phyloP scores from a whole-genome alignment of 2,888 invertebrate species.

The Cheilosia pagana region DNA sequence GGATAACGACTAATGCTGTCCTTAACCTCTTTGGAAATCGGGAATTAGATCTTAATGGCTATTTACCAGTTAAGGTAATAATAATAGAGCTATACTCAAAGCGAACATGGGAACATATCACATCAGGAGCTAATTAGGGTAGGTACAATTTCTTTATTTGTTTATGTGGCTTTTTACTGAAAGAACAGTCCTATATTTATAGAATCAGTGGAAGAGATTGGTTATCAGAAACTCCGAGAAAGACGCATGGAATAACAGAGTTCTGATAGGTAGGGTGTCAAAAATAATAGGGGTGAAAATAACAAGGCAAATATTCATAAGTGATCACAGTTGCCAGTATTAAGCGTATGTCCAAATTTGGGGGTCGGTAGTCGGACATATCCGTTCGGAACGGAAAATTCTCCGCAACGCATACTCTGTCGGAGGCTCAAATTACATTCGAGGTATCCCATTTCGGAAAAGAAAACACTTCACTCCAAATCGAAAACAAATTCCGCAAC shows the following conservation, averaged over 20 bases:
- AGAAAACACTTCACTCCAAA: too few species aligned
- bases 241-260: background rate
- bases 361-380: too few species aligned
- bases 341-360: too few species aligned
- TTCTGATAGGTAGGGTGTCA: too few species aligned
- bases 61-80: constrained; percentile 25
- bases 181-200: background rate
- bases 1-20: constrained; percentile 15
- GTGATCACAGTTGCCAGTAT: background rate
- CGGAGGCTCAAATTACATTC: too few species aligned
- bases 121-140: background rate
- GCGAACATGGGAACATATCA: background rate
- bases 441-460: too few species aligned
- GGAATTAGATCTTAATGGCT: constrained; percentile 61
- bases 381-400: too few species aligned
- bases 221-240: too few species aligned
- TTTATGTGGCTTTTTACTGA: background rate
- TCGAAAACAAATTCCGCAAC: too few species aligned
- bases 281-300: background rate
- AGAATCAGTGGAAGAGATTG: too few species aligned
- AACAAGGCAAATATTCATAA: background rate
- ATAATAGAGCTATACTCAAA: constrained; percentile 9
- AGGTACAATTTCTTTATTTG: background rate
- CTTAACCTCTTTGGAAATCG: constrained; percentile 46
- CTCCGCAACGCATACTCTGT: too few species aligned